A percentile compares a stretch with the other conserved stretches of the same genome.
Conservation (phyloP, 2,888 invertebrate species). For the Meiosimyza platycephala region DNA sequence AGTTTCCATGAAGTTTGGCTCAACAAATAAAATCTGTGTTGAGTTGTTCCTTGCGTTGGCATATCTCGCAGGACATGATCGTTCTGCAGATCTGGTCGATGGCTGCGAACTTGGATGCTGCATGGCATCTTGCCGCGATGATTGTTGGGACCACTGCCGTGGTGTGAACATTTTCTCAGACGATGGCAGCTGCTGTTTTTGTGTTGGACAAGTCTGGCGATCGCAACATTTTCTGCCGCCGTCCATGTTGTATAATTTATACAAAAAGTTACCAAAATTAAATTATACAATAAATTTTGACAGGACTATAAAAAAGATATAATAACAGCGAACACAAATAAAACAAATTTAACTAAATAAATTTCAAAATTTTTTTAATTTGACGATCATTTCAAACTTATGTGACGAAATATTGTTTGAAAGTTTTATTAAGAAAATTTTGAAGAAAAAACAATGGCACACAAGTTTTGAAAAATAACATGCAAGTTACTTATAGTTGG, state of each 20-base stretch:
- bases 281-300: constrained; percentile 43
- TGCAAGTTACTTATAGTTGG: no score
- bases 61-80: not conserved
- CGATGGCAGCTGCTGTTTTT: constrained; percentile 13
- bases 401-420: no score
- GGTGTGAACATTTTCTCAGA: not conserved
- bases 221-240: constrained; percentile 34
- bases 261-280: constrained; percentile 30
- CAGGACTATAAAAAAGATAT: constrained; percentile 29
- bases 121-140: not conserved
- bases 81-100: not conserved
- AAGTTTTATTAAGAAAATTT: no score
- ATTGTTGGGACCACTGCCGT: not conserved
- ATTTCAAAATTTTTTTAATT: not conserved
- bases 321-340: constrained; percentile 34
- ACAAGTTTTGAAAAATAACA: no score
- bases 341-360: constrained; percentile 27
- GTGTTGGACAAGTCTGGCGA: constrained; percentile 28
- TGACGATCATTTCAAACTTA: not conserved
- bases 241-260: constrained; percentile 38
- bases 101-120: not conserved
- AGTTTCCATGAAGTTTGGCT: constrained; percentile 43
- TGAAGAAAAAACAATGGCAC: no score
- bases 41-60: constrained; percentile 27
- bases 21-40: constrained; percentile 45